Percentiles rank a stretch among this genome's conserved stretches.
Evolutionary conservation across 2,113 vertebrate species (phyloP).

Genomic region (Petaurus breviceps): DNA sequence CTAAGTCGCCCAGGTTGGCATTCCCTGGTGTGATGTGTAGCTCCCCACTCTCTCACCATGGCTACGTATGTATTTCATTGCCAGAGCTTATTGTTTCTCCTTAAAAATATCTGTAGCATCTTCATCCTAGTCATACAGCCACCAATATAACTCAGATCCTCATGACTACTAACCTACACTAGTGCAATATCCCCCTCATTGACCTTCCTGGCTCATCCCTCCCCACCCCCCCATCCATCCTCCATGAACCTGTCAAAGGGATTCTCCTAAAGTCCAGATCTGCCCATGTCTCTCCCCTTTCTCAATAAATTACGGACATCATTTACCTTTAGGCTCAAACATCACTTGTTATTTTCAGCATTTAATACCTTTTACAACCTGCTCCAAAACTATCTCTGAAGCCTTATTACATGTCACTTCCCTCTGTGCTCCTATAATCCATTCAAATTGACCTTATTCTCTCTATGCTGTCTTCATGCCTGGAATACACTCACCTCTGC

Average conservation of each 20-base stretch:
- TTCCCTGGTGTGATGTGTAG: neutral
- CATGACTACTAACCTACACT: neutral
- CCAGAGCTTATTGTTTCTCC: neutral
- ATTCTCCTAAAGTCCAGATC: neutral
- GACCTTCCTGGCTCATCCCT: neutral
- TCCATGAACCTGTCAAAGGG: neutral
- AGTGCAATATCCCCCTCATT: neutral
- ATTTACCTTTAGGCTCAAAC: neutral
- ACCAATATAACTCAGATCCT: neutral
- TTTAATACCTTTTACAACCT: neutral
- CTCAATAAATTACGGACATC: neutral
- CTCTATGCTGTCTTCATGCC: neutral
- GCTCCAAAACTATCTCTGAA: neutral
- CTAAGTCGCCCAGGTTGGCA: neutral
- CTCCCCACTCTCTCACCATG: neutral
- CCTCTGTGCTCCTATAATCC: neutral
- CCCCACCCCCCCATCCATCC: neutral
- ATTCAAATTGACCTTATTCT: neutral
- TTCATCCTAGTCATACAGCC: neutral
- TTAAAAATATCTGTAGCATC: neutral
- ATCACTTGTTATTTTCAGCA: neutral
- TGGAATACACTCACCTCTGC: neutral
- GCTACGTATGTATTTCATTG: neutral
- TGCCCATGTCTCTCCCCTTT: neutral
- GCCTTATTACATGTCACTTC: neutral